Base-by-base conservation (phyloP, 2,113 vertebrate genomes). In the Gulo gulo region DNA sequence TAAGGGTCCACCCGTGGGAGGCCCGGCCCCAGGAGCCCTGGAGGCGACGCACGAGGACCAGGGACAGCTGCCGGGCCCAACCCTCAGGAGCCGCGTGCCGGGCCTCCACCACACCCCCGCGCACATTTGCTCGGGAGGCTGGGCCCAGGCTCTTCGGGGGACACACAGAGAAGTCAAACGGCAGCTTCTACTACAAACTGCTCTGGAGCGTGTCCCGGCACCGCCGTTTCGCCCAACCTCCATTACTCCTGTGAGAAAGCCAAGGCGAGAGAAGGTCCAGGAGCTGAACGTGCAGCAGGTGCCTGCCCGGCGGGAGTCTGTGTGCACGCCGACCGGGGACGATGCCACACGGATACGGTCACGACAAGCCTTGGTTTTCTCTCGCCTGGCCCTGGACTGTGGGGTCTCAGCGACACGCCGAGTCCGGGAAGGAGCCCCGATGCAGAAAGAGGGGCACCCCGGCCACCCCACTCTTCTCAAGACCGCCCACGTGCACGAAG, bases 241-340 rank as follows among this genome's bases (percentile, higher is more conserved):
- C 59, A 55, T 18, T 11, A 50, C 24, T 61, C 69, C 29, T 7
- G 0, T 0, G 8, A 3, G 73, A 55, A 74, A 18, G 80, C 31
- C 52, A 59, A 20, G 6, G 52, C 26, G 34, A 45, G 12, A 71
- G 4, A n/a, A 71, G 71, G 36, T 52, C 13, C 11, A 39, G 23
- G 63, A 52, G 71, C 47, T 15, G 0, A 8, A 18, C 16, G 0
- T 29, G 12, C 14, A 11, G n/a, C 0, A 0, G 31, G 29, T 13
- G 12, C 29, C 14, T 26, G 29, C 18, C 10, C 3, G 0, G 6
- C 1, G 18, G 63, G n/a, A 31, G 15, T 34, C 21, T n/a, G 21
- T 23, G 13, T 11, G 4, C 61, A 13, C 1, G 0, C 13, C 0
- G 0, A 29, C 73, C 4, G 2, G 2, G 45, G 92, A 45, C 4